phyloP scores from a whole-genome alignment of 35 echinoderm and acorn worm genomes.

The Hemicentrotus pulcherrimus region DNA sequence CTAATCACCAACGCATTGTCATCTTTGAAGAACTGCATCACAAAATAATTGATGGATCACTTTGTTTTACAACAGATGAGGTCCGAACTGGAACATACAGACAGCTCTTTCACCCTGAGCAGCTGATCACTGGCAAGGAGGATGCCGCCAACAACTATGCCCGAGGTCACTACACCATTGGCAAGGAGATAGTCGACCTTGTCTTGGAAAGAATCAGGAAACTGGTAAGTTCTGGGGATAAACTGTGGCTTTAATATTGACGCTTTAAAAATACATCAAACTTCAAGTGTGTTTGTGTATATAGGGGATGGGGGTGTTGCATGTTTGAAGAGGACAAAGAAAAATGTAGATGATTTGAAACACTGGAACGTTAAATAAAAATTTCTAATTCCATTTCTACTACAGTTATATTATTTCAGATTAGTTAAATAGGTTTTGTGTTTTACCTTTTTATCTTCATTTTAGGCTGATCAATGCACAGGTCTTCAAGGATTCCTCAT shows the following conservation, averaged over 20 bases:
- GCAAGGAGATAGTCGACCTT: conserved; percentile 27
- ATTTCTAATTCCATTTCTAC: neutral
- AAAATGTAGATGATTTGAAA: too few relatives aligned
- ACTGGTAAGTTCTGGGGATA: neutral
- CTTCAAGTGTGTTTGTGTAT: neutral
- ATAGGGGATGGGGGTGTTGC: neutral
- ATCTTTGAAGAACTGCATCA: neutral
- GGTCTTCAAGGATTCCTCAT: conserved; percentile 92
- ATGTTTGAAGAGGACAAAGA: neutral
- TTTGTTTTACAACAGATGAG: conserved; percentile 3
- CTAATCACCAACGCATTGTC: neutral
- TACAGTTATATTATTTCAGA: neutral
- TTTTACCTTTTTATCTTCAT: neutral
- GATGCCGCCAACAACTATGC: conserved; percentile 31
- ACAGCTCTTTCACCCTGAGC: conserved; percentile 26
- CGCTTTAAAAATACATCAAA: neutral
- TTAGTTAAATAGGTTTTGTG: neutral
- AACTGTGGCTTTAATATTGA: neutral
- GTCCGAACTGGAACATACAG: conserved; percentile 35
- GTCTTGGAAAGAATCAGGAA: conserved; percentile 24
- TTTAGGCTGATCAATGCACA: conserved; percentile 90
- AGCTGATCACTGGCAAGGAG: conserved; percentile 29
- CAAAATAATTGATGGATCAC: neutral
- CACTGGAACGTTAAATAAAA: too few relatives aligned
- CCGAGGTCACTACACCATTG: conserved; percentile 34